Conservation (phyloP, 2,113 vertebrate species). For the Gymnarchus niloticus region DNA sequence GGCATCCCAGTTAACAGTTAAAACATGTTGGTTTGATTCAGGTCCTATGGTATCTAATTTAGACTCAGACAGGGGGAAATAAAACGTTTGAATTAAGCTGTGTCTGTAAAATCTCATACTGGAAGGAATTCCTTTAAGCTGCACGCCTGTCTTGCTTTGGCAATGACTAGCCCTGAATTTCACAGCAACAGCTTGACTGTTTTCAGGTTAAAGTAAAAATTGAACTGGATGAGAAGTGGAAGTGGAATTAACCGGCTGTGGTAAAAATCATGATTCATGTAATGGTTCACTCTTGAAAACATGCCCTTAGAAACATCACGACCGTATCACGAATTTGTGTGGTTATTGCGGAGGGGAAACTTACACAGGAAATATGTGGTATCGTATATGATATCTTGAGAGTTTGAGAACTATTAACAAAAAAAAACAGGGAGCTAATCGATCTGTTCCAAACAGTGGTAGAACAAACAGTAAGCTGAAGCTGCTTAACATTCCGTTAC, state of each 20-base stretch:
- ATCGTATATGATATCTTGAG: neutral
- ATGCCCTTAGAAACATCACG: neutral
- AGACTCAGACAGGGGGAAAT: constrained; percentile 33
- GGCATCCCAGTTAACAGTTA: constrained; percentile 30
- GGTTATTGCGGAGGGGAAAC: neutral
- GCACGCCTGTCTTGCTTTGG: constrained; percentile 60
- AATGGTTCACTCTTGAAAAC: neutral
- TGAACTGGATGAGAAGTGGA: neutral
- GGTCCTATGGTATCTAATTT: constrained; percentile 45
- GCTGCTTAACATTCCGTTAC: neutral
- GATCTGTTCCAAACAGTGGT: neutral
- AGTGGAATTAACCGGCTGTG: neutral
- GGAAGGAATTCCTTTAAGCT: constrained; percentile 54
- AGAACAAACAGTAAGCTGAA: neutral
- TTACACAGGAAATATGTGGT: neutral
- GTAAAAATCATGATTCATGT: neutral
- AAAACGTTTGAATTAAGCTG: constrained; percentile 42
- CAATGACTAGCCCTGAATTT: constrained; percentile 54
- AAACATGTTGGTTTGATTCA: constrained; percentile 54
- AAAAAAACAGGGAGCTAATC: neutral
- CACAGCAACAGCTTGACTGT: constrained; percentile 42
- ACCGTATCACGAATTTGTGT: neutral
- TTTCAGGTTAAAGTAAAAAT: constrained; percentile 8
- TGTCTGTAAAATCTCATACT: constrained; percentile 56
- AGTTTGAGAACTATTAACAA: neutral